These are phyloP conservation scores for Zaprionus kolodkinae DNA, from an alignment of 1,140 invertebrate genomes.

Conservation along the genomic window DNA sequence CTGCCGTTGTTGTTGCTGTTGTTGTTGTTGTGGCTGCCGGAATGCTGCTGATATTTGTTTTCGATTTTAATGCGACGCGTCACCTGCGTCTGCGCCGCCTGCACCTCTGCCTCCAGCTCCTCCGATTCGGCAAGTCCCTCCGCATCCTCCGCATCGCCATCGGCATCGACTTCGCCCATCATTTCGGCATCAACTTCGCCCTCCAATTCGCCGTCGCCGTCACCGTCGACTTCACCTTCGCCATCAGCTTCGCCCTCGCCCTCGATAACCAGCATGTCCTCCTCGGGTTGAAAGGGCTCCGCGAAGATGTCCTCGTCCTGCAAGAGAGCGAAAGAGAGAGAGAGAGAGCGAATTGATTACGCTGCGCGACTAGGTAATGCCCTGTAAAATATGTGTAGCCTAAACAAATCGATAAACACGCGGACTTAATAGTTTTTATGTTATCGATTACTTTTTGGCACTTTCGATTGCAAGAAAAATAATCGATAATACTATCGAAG, in stretches of 20 bases:
- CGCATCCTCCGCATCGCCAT: background rate
- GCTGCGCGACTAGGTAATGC: background rate
- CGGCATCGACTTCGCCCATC: background rate
- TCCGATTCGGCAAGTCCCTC: background rate
- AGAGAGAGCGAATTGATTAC: background rate
- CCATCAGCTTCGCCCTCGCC: slow-evolving; percentile 29
- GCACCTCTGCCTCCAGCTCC: slow-evolving; percentile 1
- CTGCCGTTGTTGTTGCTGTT: slow-evolving; percentile 1
- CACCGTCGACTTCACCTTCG: background rate
- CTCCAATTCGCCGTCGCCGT: slow-evolving; percentile 11
- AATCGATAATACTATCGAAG: too few relatives aligned
- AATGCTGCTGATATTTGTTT: slow-evolving; percentile 33
- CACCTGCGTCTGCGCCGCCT: background rate
- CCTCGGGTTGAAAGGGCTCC: slow-evolving; percentile 42
- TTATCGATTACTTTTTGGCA: too few relatives aligned
- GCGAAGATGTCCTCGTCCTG: slow-evolving; percentile 64
- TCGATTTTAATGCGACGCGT: slow-evolving; percentile 23
- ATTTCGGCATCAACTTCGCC: background rate
- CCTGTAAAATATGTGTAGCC: too few relatives aligned
- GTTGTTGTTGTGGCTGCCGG: slow-evolving; percentile 1
- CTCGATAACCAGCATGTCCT: slow-evolving; percentile 55
- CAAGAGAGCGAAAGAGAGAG: background rate
- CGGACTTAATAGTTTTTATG: too few relatives aligned
- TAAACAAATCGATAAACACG: too few relatives aligned
- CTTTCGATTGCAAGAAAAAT: too few relatives aligned